Percentiles rank a stretch among this genome's conserved stretches.
Conservation (phyloP, 2,888 invertebrate species). For the Cantharis nigra region DNA sequence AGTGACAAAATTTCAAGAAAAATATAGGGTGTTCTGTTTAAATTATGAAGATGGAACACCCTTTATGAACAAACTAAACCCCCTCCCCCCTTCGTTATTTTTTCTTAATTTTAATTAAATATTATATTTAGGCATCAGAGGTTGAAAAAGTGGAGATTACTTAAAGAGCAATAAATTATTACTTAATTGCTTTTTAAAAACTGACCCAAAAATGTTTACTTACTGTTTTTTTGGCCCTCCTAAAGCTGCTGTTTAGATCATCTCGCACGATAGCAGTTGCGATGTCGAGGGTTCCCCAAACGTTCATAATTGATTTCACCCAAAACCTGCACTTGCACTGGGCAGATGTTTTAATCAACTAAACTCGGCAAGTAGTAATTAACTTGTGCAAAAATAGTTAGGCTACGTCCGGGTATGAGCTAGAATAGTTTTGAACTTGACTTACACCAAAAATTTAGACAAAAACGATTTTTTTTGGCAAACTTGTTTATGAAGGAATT, state of each 20-base stretch:
- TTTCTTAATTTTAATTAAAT: too few species aligned
- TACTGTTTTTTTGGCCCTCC: slow-evolving; percentile 47
- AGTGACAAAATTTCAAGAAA: too few species aligned
- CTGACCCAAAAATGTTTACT: slow-evolving; percentile 35
- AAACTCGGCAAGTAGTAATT: background rate
- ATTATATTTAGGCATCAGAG: too few species aligned
- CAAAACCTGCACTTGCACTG: background rate
- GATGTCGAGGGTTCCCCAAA: slow-evolving; percentile 67
- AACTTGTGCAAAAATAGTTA: slow-evolving; percentile 31
- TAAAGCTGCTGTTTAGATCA: slow-evolving; percentile 62
- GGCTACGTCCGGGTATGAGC: slow-evolving; percentile 34
- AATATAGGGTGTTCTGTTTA: too few species aligned
- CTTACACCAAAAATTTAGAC: slow-evolving; percentile 2
- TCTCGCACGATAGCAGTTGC: slow-evolving; percentile 72
- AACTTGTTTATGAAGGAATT: background rate
- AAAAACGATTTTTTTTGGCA: background rate
- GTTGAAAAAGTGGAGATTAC: background rate
- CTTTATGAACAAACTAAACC: too few species aligned
- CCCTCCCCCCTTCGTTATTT: too few species aligned
- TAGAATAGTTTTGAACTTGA: slow-evolving; percentile 25
- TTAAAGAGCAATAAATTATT: background rate
- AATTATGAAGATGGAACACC: too few species aligned
- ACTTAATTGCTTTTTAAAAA: background rate
- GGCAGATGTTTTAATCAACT: background rate
- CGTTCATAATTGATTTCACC: slow-evolving; percentile 64